A percentile compares a stretch with the other conserved stretches of the same genome.
Conservation (phyloP, 2,888 invertebrate species). For the Harpalus rufipes region DNA sequence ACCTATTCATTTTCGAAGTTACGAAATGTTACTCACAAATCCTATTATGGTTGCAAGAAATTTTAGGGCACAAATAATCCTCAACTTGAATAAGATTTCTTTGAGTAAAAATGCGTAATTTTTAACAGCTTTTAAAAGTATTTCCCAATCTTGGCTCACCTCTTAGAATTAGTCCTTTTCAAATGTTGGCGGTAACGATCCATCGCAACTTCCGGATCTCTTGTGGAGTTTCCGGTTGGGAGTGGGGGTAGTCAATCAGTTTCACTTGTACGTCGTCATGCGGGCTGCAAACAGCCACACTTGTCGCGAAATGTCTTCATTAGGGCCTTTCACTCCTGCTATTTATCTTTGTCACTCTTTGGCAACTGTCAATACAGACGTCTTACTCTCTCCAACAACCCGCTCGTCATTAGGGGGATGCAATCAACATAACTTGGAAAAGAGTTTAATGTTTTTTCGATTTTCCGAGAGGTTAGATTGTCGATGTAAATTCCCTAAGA, state of each 20-base stretch:
- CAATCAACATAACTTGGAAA: constrained; percentile 59
- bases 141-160: background rate
- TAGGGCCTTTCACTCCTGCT: constrained; percentile 52
- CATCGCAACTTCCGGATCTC: background rate
- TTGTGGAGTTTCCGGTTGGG: background rate
- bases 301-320: constrained; percentile 66
- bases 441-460: constrained; percentile 56
- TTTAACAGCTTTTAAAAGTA: background rate
- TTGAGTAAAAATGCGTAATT: background rate
- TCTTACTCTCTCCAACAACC: constrained; percentile 45
- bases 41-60: too few relatives aligned
- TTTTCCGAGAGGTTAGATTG: background rate
- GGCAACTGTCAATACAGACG: constrained; percentile 2
- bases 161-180: constrained; percentile 6
- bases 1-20: too few relatives aligned
- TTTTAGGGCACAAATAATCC: background rate
- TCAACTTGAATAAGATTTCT: background rate
- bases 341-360: constrained; percentile 28
- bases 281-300: constrained; percentile 53
- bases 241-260: constrained; percentile 61
- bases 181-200: constrained; percentile 1
- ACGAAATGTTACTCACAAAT: too few relatives aligned
- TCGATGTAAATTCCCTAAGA: background rate
- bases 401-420: constrained; percentile 35
- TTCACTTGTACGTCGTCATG: constrained; percentile 62